Base-by-base conservation (phyloP, 2,113 vertebrate species). In the Leucosticte australis region DNA sequence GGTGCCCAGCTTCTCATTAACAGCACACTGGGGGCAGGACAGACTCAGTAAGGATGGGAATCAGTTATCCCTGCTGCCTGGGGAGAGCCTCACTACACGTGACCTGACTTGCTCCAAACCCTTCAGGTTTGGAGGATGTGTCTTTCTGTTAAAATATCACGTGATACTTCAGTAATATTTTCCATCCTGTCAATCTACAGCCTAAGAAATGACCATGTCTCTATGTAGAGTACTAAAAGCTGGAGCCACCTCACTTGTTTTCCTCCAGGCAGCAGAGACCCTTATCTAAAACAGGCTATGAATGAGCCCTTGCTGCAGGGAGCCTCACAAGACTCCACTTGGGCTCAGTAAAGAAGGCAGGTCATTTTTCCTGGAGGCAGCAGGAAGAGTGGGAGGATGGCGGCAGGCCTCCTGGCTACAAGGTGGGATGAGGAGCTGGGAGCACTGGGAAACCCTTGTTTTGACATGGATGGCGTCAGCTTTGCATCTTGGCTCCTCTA, bases 401-500 rank as follows among this genome's bases (percentile, higher is more conserved):
- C 68, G 80, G 70, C 30, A 70, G 37, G 50, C 46, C 41, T 2
- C 19, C 55, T 63, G 31, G 31, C 50, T 56, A 2, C 2, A 3
- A 17, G 14, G 6, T 47, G 16, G 53, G 22, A 44, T 53, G 53
- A 91, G n/a, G 31, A 62, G 17, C 33, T 83, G 69, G 33, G 39
- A 84, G 52, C 55, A 35, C 39, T 24, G 28, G 47, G 15, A 91
- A 87, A 63, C 4, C 23, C 28, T 57, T 41, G 20, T 52, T 90
- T 68, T 24, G 46, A 33, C 1, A 2, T 2, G 3, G 37, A 39
- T 35, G 20, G 41, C 0, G 0, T 33, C 27, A 63, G 52, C 47
- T 74, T 70, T 11, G 4, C 50, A 22, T 83, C 65, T 78, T 56
- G 22, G 11, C 23, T 44, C 21, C 31, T 76, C 35, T 53, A 6